Evolutionary conservation across 2,797 vertebrate genomes (phyloP).

Genomic region (Rachycentron canadum): DNA sequence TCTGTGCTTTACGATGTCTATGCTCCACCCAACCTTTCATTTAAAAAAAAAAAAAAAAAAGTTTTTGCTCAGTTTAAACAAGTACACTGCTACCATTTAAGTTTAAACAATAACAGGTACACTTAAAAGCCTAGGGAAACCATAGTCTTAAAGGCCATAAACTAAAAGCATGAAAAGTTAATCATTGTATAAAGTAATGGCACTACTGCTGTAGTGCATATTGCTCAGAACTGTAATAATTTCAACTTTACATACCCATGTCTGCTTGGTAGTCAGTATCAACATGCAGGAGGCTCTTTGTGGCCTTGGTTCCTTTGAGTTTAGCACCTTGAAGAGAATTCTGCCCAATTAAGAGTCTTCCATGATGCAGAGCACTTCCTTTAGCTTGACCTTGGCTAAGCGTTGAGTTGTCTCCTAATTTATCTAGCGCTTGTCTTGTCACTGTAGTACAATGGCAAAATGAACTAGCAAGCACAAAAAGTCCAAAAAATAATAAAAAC

Average conservation of each 20-base stretch:
- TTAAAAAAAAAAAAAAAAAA: too few species aligned
- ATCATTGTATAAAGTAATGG: too few species aligned
- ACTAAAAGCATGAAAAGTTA: too few species aligned
- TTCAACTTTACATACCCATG: constrained; percentile 65
- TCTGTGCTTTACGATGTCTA: constrained; percentile 11
- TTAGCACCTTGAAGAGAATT: constrained; percentile 4
- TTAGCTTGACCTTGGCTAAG: constrained; percentile 5
- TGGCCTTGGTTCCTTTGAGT: neutral
- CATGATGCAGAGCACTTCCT: constrained; percentile 35
- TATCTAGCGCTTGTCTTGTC: constrained; percentile 12
- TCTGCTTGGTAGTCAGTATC: constrained; percentile 79
- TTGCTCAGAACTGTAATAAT: neutral
- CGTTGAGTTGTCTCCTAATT: constrained; percentile 3
- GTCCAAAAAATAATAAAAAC: constrained; percentile 49
- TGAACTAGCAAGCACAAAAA: constrained; percentile 57
- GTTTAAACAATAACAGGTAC: neutral
- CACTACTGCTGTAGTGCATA: neutral
- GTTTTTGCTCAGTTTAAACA: neutral
- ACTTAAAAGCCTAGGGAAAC: neutral
- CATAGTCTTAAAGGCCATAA: too few species aligned
- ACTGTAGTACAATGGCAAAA: constrained; percentile 56
- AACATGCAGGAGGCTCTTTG: constrained; percentile 6
- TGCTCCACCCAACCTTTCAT: constrained; percentile 65
- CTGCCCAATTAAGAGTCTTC: constrained; percentile 73
- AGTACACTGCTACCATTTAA: neutral